Conservation (phyloP, 2,113 vertebrate genomes). For the Salminus brasiliensis region DNA sequence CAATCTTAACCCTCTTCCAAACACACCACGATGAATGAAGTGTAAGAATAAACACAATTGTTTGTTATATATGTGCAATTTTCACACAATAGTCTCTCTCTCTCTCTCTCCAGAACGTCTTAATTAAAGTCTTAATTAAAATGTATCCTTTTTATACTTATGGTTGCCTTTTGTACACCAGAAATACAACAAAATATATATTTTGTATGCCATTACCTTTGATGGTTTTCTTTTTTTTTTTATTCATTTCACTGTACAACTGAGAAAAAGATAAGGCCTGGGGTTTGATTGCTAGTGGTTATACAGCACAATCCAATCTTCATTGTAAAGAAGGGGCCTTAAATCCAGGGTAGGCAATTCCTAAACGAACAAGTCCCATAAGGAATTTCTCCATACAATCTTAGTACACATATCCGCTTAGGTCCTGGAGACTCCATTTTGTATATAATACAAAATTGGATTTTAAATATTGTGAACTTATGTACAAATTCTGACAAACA, state of each 20-base stretch:
- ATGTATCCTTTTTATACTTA: slow-evolving; percentile 88
- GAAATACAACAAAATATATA: slow-evolving; percentile 99
- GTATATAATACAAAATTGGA: slow-evolving; percentile 96
- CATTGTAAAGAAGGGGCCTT: slow-evolving; percentile 82
- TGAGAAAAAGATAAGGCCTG: slow-evolving; percentile 99
- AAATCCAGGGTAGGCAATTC: slow-evolving; percentile 70
- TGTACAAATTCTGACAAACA: slow-evolving; percentile 94
- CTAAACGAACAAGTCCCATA: slow-evolving; percentile 87
- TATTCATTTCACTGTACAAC: slow-evolving; percentile 97
- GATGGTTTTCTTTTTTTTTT: too few relatives aligned
- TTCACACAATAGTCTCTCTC: slow-evolving; percentile 93
- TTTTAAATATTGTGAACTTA: slow-evolving; percentile 86
- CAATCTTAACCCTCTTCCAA: slow-evolving; percentile 63
- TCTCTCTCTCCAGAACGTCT: slow-evolving; percentile 84
- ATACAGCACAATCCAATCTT: slow-evolving; percentile 87
- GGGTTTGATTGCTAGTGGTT: slow-evolving; percentile 99
- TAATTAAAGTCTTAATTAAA: slow-evolving; percentile 88
- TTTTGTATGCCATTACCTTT: slow-evolving; percentile 93
- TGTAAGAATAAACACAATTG: slow-evolving; percentile 82
- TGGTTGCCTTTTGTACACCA: slow-evolving; percentile 91
- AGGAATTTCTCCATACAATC: slow-evolving; percentile 82
- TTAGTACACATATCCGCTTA: slow-evolving; percentile 82
- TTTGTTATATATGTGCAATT: slow-evolving; percentile 89
- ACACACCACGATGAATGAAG: slow-evolving; percentile 86
- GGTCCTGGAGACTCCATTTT: slow-evolving; percentile 84